These are phyloP conservation scores for Ctenochaetus hawaiiensis DNA, from an alignment of 2,797 vertebrate genomes.

Conservation along the genomic window DNA sequence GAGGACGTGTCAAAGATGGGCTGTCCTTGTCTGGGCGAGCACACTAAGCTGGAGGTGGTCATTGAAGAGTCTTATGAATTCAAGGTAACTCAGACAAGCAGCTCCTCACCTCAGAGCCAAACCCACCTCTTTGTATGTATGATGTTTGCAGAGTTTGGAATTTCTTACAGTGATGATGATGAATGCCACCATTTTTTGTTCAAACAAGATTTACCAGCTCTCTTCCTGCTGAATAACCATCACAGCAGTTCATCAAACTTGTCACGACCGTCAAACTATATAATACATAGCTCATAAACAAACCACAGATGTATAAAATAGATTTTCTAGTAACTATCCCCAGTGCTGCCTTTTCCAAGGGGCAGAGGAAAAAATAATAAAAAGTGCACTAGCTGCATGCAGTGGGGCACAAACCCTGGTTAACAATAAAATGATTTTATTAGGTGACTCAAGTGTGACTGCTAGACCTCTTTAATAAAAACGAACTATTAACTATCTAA, in stretches of 20 bases:
- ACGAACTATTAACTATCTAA: no score
- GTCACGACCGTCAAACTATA: not conserved
- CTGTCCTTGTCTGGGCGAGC: slow-evolving; percentile 88
- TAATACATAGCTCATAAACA: not conserved
- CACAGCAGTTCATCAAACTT: not conserved
- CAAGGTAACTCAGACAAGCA: slow-evolving; percentile 82
- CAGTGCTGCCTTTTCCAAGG: not conserved
- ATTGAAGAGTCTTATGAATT: slow-evolving; percentile 93
- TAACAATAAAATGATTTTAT: no score
- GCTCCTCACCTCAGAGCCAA: not conserved
- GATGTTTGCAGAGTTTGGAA: not conserved
- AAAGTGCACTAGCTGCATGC: not conserved
- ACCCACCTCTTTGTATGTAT: not conserved
- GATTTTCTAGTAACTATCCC: not conserved
- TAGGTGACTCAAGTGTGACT: no score
- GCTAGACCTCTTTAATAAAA: no score
- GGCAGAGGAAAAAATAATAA: not conserved
- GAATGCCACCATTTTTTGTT: slow-evolving; percentile 20
- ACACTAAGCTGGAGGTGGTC: slow-evolving; percentile 88
- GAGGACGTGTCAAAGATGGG: slow-evolving; percentile 89
- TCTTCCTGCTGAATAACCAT: not conserved
- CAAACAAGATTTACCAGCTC: slow-evolving; percentile 2
- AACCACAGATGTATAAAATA: not conserved
- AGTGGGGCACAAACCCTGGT: no score
- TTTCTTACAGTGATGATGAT: not conserved